phyloP scores from a whole-genome alignment of 2,888 invertebrate species.

The Empis stercorea region DNA sequence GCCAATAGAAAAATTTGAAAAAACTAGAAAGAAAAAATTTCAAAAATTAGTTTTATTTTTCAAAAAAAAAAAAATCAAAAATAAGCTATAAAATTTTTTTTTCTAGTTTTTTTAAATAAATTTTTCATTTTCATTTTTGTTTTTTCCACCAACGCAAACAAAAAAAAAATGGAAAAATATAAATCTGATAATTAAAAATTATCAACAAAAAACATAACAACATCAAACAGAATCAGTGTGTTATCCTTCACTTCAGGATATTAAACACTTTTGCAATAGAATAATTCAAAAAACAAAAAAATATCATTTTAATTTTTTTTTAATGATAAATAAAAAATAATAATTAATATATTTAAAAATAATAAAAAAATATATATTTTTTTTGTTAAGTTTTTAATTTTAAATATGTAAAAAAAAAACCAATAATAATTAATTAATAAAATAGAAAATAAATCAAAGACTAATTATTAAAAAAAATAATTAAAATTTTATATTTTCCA shows the following conservation, averaged over 20 bases:
- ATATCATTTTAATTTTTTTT: too few species aligned
- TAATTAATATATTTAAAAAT: background rate
- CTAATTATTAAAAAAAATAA: background rate
- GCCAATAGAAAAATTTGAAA: slow-evolving; percentile 29
- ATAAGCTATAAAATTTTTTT: slow-evolving; percentile 4
- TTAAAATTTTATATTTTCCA: background rate
- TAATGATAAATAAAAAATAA: background rate
- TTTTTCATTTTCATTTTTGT: background rate
- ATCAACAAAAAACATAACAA: background rate
- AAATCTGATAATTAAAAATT: slow-evolving; percentile 2
- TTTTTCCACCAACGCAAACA: background rate
- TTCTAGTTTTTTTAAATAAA: background rate
- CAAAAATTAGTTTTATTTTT: too few species aligned
- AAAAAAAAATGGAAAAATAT: background rate
- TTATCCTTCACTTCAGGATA: too few species aligned
- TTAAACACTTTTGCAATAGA: slow-evolving; percentile 3
- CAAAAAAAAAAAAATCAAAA: slow-evolving; percentile 14
- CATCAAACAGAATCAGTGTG: too few species aligned
- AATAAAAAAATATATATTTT: background rate
- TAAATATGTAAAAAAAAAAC: background rate
- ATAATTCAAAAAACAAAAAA: background rate
- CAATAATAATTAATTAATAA: background rate
- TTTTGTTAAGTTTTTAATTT: slow-evolving; percentile 2
- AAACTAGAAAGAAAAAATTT: slow-evolving; percentile 7
- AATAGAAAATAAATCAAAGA: background rate